phyloP scores from a whole-genome alignment of 2,797 vertebrate species.

The Crossoptilon crossoptilon region DNA sequence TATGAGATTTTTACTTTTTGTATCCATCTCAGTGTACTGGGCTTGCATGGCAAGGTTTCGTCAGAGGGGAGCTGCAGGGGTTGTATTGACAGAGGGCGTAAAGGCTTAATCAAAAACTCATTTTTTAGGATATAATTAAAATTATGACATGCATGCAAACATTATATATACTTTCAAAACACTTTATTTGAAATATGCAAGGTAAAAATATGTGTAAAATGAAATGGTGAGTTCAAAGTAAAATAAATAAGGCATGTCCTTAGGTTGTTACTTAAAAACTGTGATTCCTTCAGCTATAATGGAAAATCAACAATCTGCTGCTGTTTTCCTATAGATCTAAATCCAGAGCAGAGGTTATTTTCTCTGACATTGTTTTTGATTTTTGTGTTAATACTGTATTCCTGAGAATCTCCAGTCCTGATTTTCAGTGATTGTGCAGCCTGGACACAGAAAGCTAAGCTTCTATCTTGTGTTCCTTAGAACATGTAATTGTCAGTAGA shows the following conservation, averaged over 20 bases:
- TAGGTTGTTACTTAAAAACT: neutral
- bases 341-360: constrained; percentile 13
- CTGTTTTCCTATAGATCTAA: neutral
- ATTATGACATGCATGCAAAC: neutral
- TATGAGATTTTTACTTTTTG: neutral
- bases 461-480: neutral
- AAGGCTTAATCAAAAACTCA: neutral
- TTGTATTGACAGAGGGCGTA: neutral
- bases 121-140: neutral
- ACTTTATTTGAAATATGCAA: neutral
- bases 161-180: neutral
- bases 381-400: neutral
- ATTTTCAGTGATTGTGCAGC: neutral
- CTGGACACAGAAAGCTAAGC: neutral
- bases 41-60: neutral
- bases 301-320: neutral
- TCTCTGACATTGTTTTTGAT: constrained; percentile 1
- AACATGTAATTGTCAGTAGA: neutral
- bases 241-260: neutral
- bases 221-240: neutral
- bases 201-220: neutral
- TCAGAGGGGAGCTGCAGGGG: neutral
- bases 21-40: neutral
- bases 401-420: neutral
- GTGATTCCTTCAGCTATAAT: neutral